Evolutionary conservation across 2,888 invertebrate genomes (phyloP).

Genomic region (Apantesis nais): DNA sequence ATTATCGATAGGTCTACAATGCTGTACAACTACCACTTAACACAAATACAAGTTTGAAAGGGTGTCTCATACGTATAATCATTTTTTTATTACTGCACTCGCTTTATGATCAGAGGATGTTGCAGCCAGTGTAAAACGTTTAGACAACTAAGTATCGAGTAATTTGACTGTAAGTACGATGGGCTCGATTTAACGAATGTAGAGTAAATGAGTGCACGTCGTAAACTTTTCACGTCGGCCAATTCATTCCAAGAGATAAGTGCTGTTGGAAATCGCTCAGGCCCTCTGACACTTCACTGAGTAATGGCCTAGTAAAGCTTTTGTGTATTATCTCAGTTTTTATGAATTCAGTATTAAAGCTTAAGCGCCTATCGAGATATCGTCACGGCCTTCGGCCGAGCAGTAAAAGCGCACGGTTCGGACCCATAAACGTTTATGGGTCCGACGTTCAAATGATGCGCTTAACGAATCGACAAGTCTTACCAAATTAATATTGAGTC

Average conservation of each 20-base stretch:
- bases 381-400: slow-evolving; percentile 4
- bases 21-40: too few relatives aligned
- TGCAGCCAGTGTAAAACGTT: neutral
- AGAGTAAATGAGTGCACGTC: neutral
- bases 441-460: neutral
- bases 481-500: neutral
- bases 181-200: neutral
- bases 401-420: slow-evolving; percentile 2
- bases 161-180: neutral
- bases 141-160: neutral
- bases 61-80: too few relatives aligned
- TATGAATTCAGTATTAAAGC: slow-evolving; percentile 18
- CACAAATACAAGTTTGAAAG: too few relatives aligned
- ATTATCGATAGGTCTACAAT: too few relatives aligned
- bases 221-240: neutral
- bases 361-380: slow-evolving; percentile 14
- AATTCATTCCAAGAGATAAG: neutral
- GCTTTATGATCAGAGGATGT: neutral
- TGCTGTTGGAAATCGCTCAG: slow-evolving; percentile 3
- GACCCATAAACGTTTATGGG: neutral
- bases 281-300: neutral
- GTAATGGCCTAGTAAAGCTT: neutral
- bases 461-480: neutral
- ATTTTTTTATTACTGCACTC: too few relatives aligned
- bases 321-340: slow-evolving; percentile 14